phyloP scores from a whole-genome alignment of 2,888 invertebrate species.

The Tetranychus truncatus region DNA sequence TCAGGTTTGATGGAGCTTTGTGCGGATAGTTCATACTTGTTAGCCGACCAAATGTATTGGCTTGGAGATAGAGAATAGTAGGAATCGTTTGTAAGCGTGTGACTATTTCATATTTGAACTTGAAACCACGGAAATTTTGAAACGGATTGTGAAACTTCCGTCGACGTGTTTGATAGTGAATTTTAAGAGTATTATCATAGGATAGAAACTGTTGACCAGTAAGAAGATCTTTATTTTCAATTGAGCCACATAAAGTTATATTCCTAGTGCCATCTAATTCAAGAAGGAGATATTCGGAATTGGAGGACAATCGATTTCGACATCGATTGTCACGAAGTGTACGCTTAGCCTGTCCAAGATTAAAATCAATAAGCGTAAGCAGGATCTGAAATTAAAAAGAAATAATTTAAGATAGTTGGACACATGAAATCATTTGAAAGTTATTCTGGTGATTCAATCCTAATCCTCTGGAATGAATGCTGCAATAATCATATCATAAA shows the following conservation, averaged over 20 bases:
- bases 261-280: slow-evolving; percentile 10
- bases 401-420: neutral
- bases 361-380: slow-evolving; percentile 15
- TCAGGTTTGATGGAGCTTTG: slow-evolving; percentile 38
- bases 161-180: slow-evolving; percentile 10
- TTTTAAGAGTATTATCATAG: slow-evolving; percentile 10
- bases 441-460: neutral
- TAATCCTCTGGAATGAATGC: neutral
- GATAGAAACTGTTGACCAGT: slow-evolving; percentile 18
- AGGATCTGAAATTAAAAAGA: slow-evolving; percentile 10
- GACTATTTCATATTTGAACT: slow-evolving; percentile 14
- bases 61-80: slow-evolving; percentile 33
- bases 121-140: slow-evolving; percentile 14
- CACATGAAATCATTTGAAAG: neutral
- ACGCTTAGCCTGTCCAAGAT: slow-evolving; percentile 2
- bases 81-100: neutral
- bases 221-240: slow-evolving; percentile 10
- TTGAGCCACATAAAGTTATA: slow-evolving; percentile 17
- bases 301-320: slow-evolving; percentile 1
- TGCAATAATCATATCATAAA: neutral
- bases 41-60: slow-evolving; percentile 37
- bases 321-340: slow-evolving; percentile 7
- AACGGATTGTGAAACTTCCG: slow-evolving; percentile 8
- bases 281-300: slow-evolving; percentile 3
- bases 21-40: slow-evolving; percentile 44